Evolutionary conservation across 2,797 vertebrate species (phyloP), one percentile per base, ranked within the genome.

Genomic region (Malurus splendens): DNA sequence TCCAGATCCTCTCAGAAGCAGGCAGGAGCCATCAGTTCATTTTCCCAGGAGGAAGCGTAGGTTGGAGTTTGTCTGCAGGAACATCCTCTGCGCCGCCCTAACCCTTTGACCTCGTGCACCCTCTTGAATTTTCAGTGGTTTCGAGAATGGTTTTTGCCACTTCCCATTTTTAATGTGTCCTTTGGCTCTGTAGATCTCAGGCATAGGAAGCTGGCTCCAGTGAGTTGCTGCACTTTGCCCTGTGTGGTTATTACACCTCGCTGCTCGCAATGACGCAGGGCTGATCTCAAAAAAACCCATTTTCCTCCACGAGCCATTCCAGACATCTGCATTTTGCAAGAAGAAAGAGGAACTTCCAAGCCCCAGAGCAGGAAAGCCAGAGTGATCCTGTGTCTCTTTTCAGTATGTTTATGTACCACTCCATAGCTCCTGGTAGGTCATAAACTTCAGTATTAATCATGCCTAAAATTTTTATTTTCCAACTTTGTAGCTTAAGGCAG

Each of bases 41-140:
- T 61, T 70, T 73, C 20, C 48, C 19, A 56, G 90, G 70, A 45
- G 87, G 62, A 89, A 75, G 28, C 17, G 27, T 45, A 24, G n/a
- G 48, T 12, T 20, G 11, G 39, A 92, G 30, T 17, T 57, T 82
- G 44, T 47, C 68, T 65, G 44, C 66, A 60, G 11, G 54, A 39
- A 44, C 0, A 0, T 15, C n/a, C 44, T 65, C 47, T 0, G 0
- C 5, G 8, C 33, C 1, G 0, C 57, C 65, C 79, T 48, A 25
- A 74, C 57, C 73, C 62, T 89, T 82, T 78, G 48, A 85, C 60
- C 33, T 71, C 52, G 3, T 52, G 22, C 30, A 39, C 16, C 9
- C 4, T 13, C 27, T 59, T 39, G 30, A 80, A 9, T 89, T 70
- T 66, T 56, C 0, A 0, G 48, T 67, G 42, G 30, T 91, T 82